A percentile compares a stretch with the other conserved stretches of the same genome.
Conservation (phyloP, 2,888 invertebrate species). For the Eupithecia subfuscata region DNA sequence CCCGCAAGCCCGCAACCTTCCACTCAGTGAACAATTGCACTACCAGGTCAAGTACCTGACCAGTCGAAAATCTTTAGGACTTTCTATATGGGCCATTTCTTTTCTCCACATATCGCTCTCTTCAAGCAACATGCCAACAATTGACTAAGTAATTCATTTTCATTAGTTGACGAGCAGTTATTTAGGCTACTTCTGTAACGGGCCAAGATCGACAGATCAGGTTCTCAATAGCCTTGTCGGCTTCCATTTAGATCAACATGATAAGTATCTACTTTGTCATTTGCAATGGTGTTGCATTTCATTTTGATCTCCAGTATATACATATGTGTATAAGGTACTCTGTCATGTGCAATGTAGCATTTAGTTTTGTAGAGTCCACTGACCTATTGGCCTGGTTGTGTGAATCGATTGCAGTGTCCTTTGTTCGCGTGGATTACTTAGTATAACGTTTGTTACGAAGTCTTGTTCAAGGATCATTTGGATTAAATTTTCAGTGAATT, state of each 20-base stretch:
- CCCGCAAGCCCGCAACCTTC: background rate
- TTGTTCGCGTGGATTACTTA: slow-evolving; percentile 38
- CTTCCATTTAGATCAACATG: slow-evolving; percentile 35
- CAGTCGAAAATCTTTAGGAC: background rate
- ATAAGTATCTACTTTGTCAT: slow-evolving; percentile 8
- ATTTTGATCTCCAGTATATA: background rate
- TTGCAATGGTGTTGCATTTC: slow-evolving; percentile 11
- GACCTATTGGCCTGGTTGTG: slow-evolving; percentile 67
- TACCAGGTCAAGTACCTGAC: background rate
- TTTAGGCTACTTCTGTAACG: slow-evolving; percentile 46
- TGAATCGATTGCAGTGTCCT: slow-evolving; percentile 66
- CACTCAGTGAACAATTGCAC: background rate
- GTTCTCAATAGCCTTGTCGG: slow-evolving; percentile 52
- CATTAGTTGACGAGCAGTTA: slow-evolving; percentile 33
- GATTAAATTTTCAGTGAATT: background rate
- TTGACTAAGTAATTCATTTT: slow-evolving; percentile 30
- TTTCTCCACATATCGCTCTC: background rate
- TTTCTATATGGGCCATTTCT: background rate
- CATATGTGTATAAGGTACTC: slow-evolving; percentile 7
- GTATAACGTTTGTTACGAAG: slow-evolving; percentile 23
- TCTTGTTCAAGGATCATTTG: slow-evolving; percentile 1
- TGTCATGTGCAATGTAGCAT: slow-evolving; percentile 38
- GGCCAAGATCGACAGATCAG: slow-evolving; percentile 49
- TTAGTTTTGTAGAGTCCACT: slow-evolving; percentile 44
- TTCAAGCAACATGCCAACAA: slow-evolving; percentile 3